phyloP scores from a whole-genome alignment of 1,140 invertebrate genomes.

The Bombus affinis region DNA sequence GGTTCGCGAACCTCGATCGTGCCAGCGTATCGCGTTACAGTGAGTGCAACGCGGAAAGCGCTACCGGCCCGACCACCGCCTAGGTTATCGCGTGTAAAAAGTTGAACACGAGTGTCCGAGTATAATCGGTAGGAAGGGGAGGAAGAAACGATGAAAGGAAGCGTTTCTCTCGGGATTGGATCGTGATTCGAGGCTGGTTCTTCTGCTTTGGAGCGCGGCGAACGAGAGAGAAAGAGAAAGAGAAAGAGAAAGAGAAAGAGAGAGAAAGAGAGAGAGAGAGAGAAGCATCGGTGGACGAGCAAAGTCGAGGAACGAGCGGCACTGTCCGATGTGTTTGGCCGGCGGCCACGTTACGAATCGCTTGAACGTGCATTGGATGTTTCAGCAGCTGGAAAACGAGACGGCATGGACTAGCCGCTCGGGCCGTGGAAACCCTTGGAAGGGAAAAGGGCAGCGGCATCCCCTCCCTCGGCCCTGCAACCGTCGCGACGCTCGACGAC shows the following conservation, averaged over 20 bases:
- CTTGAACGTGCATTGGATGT: constrained; percentile 74
- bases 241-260: not conserved
- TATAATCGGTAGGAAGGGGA: not conserved
- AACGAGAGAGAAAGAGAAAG: not conserved
- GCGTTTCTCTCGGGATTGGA: not conserved
- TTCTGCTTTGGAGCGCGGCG: not conserved
- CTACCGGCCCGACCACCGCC: not conserved
- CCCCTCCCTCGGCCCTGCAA: constrained; percentile 62
- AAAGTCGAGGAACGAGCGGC: not conserved
- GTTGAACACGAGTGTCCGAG: not conserved
- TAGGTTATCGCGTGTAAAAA: not conserved
- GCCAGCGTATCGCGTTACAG: not conserved
- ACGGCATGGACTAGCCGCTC: constrained; percentile 79
- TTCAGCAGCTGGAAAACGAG: constrained; percentile 77
- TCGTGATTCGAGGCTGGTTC: not conserved
- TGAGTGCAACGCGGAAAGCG: not conserved
- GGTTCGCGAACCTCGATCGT: not conserved
- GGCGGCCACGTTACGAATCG: constrained; percentile 70
- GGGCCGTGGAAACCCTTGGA: constrained; percentile 69
- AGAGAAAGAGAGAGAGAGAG: not conserved
- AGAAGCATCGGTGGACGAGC: not conserved
- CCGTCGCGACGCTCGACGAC: constrained; percentile 57
- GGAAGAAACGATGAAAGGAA: not conserved
- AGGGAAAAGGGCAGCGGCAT: constrained; percentile 75
- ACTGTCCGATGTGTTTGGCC: constrained; percentile 67